Percentiles rank a stretch among this genome's conserved stretches.
Evolutionary conservation across 2,113 vertebrate genomes (phyloP).

Genomic region (Leucoraja erinaceus): DNA sequence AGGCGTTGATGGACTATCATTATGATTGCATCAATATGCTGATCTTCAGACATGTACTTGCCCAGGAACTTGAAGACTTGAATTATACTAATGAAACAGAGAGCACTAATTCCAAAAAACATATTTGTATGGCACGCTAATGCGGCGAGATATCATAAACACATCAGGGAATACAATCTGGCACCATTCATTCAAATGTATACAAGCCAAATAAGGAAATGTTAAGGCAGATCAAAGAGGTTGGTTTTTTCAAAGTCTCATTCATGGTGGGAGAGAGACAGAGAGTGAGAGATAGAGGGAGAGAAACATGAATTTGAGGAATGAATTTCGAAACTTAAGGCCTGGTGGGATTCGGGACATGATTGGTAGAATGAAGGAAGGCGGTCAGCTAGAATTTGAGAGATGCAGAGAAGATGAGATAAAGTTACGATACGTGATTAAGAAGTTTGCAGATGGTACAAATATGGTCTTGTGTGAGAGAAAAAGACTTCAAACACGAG

Average conservation of each 20-base stretch:
- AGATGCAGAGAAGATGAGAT: background rate
- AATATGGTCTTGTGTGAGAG: too few relatives aligned
- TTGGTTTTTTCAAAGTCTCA: background rate
- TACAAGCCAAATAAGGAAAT: background rate
- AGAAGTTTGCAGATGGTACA: too few relatives aligned
- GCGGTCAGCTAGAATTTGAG: background rate
- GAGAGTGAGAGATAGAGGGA: background rate
- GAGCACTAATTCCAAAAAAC: background rate
- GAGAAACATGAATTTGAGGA: background rate
- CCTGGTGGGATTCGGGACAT: background rate
- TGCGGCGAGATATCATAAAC: background rate
- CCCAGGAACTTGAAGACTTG: background rate
- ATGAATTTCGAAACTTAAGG: background rate
- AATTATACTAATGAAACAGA: background rate
- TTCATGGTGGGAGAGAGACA: background rate
- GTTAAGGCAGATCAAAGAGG: background rate
- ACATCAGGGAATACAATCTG: background rate
- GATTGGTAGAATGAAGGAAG: background rate
- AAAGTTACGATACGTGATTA: too few relatives aligned
- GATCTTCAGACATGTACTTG: too few relatives aligned
- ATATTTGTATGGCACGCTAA: background rate
- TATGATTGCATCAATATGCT: too few relatives aligned
- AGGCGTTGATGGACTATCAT: too few relatives aligned
- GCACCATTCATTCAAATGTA: background rate
- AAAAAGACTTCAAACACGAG: too few relatives aligned